These are phyloP conservation scores for Limnothrissa miodon DNA, from an alignment of 2,113 vertebrate species.

Conservation along the genomic window DNA sequence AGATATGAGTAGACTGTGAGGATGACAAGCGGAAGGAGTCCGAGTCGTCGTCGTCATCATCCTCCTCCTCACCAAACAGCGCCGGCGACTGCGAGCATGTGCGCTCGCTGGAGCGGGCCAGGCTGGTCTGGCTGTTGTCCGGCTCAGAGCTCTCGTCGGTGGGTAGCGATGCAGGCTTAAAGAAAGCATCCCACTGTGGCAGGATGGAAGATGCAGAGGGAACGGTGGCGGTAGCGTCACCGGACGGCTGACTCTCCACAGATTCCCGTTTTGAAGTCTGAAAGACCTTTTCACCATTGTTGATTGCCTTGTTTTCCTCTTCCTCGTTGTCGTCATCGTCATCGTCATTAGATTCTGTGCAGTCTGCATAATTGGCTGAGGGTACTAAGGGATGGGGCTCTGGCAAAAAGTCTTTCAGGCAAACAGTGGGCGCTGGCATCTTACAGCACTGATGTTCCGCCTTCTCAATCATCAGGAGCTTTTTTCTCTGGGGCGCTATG, in stretches of 20 bases:
- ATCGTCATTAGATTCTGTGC: constrained; percentile 93
- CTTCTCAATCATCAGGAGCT: constrained; percentile 54
- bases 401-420: constrained; percentile 19
- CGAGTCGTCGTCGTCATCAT: constrained; percentile 65
- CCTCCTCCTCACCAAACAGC: constrained; percentile 76
- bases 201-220: background rate
- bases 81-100: constrained; percentile 75
- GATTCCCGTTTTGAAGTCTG: background rate
- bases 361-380: constrained; percentile 78
- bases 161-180: constrained; percentile 60
- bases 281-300: background rate
- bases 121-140: constrained; percentile 71
- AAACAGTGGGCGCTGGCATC: constrained; percentile 19
- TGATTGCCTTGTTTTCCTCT: constrained; percentile 39
- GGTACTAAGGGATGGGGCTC: background rate
- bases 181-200: constrained; percentile 84
- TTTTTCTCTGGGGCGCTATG: constrained; percentile 69
- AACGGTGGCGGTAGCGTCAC: background rate
- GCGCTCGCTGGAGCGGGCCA: constrained; percentile 60
- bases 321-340: constrained; percentile 68
- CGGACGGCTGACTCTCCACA: constrained; percentile 2
- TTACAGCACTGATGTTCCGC: constrained; percentile 23
- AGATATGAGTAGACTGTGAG: constrained; percentile 82
- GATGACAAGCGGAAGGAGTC: constrained; percentile 76
- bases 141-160: constrained; percentile 69